Percentiles rank a stretch among this genome's conserved stretches.
Conservation (phyloP, 2,113 vertebrate genomes). For the Emydocephalus ijimae region DNA sequence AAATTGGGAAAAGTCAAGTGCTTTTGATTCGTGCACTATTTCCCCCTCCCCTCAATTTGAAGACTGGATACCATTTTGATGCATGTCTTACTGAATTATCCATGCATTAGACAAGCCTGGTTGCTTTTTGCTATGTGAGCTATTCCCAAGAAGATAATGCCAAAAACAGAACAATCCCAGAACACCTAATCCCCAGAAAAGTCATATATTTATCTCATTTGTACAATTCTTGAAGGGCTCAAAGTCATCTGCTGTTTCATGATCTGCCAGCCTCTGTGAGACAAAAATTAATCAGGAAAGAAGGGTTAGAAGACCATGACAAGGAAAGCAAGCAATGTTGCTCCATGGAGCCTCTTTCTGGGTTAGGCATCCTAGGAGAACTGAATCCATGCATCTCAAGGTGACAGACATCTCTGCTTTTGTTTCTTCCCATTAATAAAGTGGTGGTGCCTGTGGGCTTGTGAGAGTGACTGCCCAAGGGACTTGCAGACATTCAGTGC, state of each 20-base stretch:
- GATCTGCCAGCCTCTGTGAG: neutral
- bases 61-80: neutral
- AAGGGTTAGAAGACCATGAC: neutral
- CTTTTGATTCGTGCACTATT: neutral
- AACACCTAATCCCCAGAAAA: neutral
- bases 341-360: neutral
- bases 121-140: neutral
- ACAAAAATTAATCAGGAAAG: neutral
- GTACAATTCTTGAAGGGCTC: neutral
- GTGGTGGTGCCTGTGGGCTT: neutral
- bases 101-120: neutral
- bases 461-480: neutral
- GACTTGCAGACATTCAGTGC: neutral
- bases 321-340: neutral
- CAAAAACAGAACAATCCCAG: neutral
- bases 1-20: neutral
- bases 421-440: neutral
- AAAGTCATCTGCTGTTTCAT: neutral
- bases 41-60: neutral
- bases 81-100: neutral
- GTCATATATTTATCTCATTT: neutral
- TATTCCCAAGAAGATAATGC: neutral
- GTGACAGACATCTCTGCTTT: neutral
- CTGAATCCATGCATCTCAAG: neutral
- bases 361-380: neutral